Conservation (phyloP, 2,888 invertebrate species). For the Branchellion lobata region DNA sequence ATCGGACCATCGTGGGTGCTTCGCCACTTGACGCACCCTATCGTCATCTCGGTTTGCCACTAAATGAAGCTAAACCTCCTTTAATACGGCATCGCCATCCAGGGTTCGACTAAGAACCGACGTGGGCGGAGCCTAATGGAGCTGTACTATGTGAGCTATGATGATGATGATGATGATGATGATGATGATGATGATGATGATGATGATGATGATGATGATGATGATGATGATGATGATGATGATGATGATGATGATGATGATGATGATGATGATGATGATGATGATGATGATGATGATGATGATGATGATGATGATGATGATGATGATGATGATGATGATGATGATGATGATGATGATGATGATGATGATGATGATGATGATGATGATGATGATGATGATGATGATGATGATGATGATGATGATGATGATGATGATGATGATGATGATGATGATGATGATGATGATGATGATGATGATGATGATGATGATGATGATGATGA, state of each 20-base stretch:
- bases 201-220: conserved; percentile 25
- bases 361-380: conserved; percentile 23
- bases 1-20: too few species aligned
- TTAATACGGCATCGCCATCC: too few species aligned
- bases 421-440: conserved; percentile 17
- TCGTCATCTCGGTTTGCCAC: too few species aligned
- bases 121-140: too few species aligned
- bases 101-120: too few species aligned
- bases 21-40: too few species aligned
- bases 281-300: conserved; percentile 37
- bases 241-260: background rate
- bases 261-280: conserved; percentile 31
- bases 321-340: background rate
- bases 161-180: too few species aligned
- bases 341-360: background rate
- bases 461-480: conserved; percentile 16
- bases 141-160: too few species aligned
- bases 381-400: conserved; percentile 10
- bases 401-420: conserved; percentile 14
- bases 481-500: conserved; percentile 17
- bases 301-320: conserved; percentile 41
- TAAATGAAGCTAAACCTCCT: too few species aligned
- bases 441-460: conserved; percentile 11
- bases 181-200: background rate
- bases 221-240: conserved; percentile 26